These are phyloP conservation scores for Araneus ventricosus DNA, from an alignment of 1,140 invertebrate genomes.

Conservation along the genomic window DNA sequence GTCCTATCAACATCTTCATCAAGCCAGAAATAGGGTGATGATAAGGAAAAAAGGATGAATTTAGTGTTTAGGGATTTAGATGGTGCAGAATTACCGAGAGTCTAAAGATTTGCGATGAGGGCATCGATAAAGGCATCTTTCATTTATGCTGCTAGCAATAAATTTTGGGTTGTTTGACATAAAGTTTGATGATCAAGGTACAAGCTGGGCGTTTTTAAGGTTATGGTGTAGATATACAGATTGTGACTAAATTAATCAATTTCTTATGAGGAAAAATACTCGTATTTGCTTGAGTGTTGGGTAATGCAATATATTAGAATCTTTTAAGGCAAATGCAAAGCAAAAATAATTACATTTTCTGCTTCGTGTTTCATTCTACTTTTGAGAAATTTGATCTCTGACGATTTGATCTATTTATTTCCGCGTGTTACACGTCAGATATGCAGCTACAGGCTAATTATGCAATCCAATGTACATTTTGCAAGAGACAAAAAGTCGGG, in stretches of 20 bases:
- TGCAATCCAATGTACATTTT: too few species aligned
- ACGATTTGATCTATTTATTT: too few species aligned
- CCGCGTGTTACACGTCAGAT: too few species aligned
- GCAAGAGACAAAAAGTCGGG: too few species aligned
- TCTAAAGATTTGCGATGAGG: not conserved
- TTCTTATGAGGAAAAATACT: not conserved
- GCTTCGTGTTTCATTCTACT: too few species aligned
- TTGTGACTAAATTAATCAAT: not conserved
- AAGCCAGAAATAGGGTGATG: slow-evolving; percentile 7
- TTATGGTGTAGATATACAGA: not conserved
- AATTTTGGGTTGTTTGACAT: not conserved
- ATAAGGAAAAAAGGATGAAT: slow-evolving; percentile 48
- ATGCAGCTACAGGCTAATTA: too few species aligned
- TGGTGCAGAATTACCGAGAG: not conserved
- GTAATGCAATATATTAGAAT: not conserved
- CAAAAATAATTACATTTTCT: too few species aligned
- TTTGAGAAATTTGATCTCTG: too few species aligned
- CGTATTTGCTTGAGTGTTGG: not conserved
- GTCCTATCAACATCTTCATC: slow-evolving; percentile 50
- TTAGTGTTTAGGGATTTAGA: slow-evolving; percentile 16
- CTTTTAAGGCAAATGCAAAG: not conserved
- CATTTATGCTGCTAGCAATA: not conserved
- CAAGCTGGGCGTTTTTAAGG: not conserved
- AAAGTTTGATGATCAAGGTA: not conserved
- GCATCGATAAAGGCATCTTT: not conserved